Base-by-base conservation (phyloP, 1,140 invertebrate species). In the Grapholita molesta region DNA sequence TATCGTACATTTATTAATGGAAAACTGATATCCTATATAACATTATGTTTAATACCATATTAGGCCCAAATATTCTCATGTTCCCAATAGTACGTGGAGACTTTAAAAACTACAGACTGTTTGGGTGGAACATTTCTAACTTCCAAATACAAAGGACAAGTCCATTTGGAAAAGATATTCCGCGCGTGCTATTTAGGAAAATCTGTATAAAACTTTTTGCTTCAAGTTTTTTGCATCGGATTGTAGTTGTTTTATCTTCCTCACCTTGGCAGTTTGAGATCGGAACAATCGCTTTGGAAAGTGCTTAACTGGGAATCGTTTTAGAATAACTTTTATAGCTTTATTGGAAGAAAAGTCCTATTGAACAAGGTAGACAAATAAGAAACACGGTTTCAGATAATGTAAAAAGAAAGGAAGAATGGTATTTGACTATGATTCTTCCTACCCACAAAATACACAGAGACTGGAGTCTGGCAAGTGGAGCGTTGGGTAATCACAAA, bases 211-310 rank as follows among this genome's bases (percentile, higher is more conserved):
- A 61, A 61, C 24, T 61, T 61, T 61, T 18, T 61, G 55, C 18
- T 61, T 30, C 55, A 28, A 61, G 55, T 61, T 61, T 28, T 28
- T 28, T 15, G 55, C 6, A 48, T 61, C 55, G 55, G 55, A 61
- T 61, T 61, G 55, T 61, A 61, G 55, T 61, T 24, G 53, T 5
- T 57, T 61, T 61, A 61, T 61, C 55, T 61, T 57, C 25, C 55
- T 61, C 55, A 28, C 55, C 24, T 61, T 52, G 15, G 15, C 6
- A 15, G n/a, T 61, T 61, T 15, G 7, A 48, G 42, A 48, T 48
- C 18, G 18, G 18, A 48, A n/a, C 15, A 48, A 48, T 48, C 42
- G 42, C 42, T 48, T 38, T 21, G 42, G 15, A 21, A 48, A 48
- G 15, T 48, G 42, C 42, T n/a, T 21, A 48, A 48, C 18, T 1